These are phyloP conservation scores for Hypanus sabinus DNA, from an alignment of 2,113 vertebrate species.

Conservation along the genomic window DNA sequence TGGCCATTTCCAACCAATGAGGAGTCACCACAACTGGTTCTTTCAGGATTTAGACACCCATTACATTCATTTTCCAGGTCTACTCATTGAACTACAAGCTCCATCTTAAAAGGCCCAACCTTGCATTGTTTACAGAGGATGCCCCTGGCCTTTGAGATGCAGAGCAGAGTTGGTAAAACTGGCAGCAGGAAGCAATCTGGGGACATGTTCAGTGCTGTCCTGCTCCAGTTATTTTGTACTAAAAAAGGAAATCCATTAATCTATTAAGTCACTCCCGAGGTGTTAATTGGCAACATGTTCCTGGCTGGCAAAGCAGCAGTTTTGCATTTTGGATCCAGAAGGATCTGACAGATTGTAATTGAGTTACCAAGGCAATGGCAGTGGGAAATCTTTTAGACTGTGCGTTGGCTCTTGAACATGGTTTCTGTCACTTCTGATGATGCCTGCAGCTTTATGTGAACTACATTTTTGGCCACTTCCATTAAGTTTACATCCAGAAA, in stretches of 20 bases:
- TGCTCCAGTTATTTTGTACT: not conserved
- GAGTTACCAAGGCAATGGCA: not conserved
- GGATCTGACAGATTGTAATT: not conserved
- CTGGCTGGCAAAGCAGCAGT: not conserved
- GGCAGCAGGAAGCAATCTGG: not conserved
- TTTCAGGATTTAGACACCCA: too few species aligned
- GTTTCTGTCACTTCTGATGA: not conserved
- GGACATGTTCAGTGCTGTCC: not conserved
- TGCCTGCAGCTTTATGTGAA: not conserved
- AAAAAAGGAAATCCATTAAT: not conserved
- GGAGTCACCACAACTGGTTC: too few species aligned
- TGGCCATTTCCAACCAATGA: too few species aligned
- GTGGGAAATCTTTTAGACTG: not conserved
- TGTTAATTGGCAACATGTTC: not conserved
- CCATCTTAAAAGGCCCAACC: not conserved
- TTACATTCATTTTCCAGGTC: not conserved
- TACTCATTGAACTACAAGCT: not conserved
- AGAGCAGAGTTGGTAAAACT: too few species aligned
- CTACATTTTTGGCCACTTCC: not conserved
- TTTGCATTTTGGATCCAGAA: not conserved
- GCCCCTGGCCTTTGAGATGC: not conserved
- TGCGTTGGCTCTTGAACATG: not conserved
- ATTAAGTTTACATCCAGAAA: not conserved
- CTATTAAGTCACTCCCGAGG: not conserved
- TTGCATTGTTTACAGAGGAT: not conserved